These are phyloP conservation scores for Chorisops tibialis DNA, from an alignment of 2,888 invertebrate species.

Conservation along the genomic window DNA sequence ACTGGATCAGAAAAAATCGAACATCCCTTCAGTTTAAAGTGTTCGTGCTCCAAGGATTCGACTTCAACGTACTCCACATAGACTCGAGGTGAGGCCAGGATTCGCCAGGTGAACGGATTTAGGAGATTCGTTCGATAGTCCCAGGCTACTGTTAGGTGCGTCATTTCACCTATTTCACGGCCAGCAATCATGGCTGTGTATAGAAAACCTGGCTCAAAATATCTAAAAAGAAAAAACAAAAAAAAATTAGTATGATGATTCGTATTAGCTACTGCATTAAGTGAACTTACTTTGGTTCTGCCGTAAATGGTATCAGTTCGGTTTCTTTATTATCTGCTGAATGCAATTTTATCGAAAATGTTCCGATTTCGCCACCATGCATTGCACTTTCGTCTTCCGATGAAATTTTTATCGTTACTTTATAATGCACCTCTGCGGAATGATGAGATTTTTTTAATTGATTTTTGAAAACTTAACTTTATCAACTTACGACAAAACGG, in stretches of 20 bases:
- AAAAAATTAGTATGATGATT: background rate
- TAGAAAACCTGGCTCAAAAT: conserved; percentile 63
- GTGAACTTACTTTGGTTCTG: conserved; percentile 50
- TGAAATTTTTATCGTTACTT: conserved; percentile 70
- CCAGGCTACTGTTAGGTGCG: conserved; percentile 71
- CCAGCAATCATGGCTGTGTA: conserved; percentile 68
- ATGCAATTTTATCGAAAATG: conserved; percentile 64
- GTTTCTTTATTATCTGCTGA: conserved; percentile 61
- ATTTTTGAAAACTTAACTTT: background rate
- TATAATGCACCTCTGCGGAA: conserved; percentile 71
- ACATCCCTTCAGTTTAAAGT: conserved; percentile 58
- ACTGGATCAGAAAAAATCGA: conserved; percentile 64
- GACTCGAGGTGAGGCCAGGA: conserved; percentile 69
- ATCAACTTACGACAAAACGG: conserved; percentile 73
- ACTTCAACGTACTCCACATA: conserved; percentile 69
- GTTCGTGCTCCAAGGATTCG: conserved; percentile 67
- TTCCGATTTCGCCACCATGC: conserved; percentile 78
- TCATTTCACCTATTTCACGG: conserved; percentile 63
- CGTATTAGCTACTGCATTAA: conserved; percentile 41
- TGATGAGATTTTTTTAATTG: background rate
- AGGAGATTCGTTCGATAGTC: conserved; percentile 73
- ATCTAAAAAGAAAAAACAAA: conserved; percentile 14
- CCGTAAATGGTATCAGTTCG: conserved; percentile 59
- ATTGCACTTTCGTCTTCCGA: conserved; percentile 65
- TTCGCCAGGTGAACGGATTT: conserved; percentile 81